Evolutionary conservation across 2,888 invertebrate genomes (phyloP), one percentile per base, ranked within the genome.

Genomic region (Agrypnus murinus): DNA sequence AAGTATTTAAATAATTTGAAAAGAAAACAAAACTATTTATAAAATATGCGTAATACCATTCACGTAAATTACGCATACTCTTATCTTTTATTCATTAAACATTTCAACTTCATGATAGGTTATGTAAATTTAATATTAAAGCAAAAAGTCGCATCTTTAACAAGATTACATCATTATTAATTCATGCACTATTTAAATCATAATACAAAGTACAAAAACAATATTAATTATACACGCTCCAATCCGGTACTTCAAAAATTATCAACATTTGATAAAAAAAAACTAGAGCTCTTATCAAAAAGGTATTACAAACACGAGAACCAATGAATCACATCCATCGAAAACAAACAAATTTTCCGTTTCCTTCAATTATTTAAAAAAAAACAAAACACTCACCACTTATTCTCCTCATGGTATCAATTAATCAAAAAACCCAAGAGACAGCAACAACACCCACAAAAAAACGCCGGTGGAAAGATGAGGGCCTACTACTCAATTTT

Each of bases 331-430:
- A 43, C 25, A 25, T 5, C 25, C 3, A 25, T 25, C 2, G 25
- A 25, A 25, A 3, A 25, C 5, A 25, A 25, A 25, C n/a, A n/a
- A n/a, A n/a, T n/a, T n/a, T n/a, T n/a, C n/a, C n/a, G n/a, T n/a
- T n/a, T n/a, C n/a, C n/a, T n/a, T n/a, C n/a, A n/a, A n/a, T n/a
- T n/a, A n/a, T 25, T 25, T 3, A 25, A 25, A 25, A 25, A 6
- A 64, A 8, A 40, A 14, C 9, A 25, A 65, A 65, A 75, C n/a
- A n/a, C 76, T 75, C 65, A 76, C 76, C 76, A 59, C 76, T 76
- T 74, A 76, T 76, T 75, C 76, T 76, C 73, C 76, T 69, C 76
- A 76, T 76, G 31, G 25, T 71, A 40, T 2, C 5, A 25, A 25
- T 3, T 25, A 25, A 25, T 25, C 25, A 25, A 25, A 25, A 25